Conservation (phyloP, 2,113 vertebrate species). For the Pseudopodoces humilis region DNA sequence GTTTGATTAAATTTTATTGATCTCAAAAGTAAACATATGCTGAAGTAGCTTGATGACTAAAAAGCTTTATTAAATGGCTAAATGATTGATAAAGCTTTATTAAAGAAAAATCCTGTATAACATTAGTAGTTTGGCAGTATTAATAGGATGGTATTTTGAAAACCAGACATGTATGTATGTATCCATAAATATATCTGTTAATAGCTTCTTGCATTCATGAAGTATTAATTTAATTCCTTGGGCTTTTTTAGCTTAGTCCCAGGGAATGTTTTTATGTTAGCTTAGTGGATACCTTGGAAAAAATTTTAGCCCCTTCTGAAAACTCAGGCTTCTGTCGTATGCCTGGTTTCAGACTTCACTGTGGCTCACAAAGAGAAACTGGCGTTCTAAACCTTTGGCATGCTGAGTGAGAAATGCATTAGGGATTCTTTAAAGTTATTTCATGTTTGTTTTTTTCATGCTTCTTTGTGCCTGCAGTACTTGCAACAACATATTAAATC, state of each 20-base stretch:
- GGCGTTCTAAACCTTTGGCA: not conserved
- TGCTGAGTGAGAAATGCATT: not conserved
- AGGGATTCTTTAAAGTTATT: not conserved
- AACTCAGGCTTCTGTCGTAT: not conserved
- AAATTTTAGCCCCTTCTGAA: not conserved
- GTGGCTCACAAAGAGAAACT: not conserved
- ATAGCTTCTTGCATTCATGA: not conserved
- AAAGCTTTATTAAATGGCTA: not conserved
- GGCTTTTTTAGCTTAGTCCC: not conserved
- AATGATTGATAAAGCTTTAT: not conserved
- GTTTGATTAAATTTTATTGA: not conserved
- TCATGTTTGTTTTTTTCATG: not conserved
- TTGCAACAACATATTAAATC: not conserved
- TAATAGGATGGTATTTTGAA: not conserved
- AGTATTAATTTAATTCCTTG: not conserved
- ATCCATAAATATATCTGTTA: not conserved
- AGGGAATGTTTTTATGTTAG: not conserved
- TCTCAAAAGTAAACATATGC: not conserved
- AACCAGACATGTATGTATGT: not conserved
- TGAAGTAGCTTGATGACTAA: not conserved
- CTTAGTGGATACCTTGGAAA: not conserved
- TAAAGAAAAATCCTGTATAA: not conserved
- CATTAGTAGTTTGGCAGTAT: not conserved
- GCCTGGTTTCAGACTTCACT: not conserved
- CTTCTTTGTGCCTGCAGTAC: not conserved